Percentiles rank a stretch among this genome's conserved stretches.
These are phyloP conservation scores for Verasper variegatus DNA, from an alignment of 2,113 vertebrate genomes.

Conservation along the genomic window DNA sequence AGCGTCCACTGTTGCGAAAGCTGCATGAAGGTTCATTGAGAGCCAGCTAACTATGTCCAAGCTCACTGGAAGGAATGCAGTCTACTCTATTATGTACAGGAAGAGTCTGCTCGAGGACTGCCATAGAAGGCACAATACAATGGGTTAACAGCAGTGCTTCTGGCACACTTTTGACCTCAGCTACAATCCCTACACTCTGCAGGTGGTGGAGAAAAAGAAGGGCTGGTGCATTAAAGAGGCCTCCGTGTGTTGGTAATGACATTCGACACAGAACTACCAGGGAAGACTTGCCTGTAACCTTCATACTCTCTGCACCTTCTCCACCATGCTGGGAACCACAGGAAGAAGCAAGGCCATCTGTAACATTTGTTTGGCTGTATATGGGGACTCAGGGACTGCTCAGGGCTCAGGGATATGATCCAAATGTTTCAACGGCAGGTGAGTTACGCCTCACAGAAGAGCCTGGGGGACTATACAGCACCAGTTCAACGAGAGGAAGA, in stretches of 20 bases:
- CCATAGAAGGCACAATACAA: slow-evolving; percentile 56
- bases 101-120: slow-evolving; percentile 66
- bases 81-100: slow-evolving; percentile 56
- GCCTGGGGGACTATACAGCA: slow-evolving; percentile 42
- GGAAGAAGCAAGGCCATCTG: slow-evolving; percentile 70
- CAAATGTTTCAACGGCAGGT: slow-evolving; percentile 69
- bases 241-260: slow-evolving; percentile 58
- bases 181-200: slow-evolving; percentile 64
- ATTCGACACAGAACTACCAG: slow-evolving; percentile 58
- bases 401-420: slow-evolving; percentile 44
- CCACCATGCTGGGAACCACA: slow-evolving; percentile 37
- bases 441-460: slow-evolving; percentile 55
- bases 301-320: slow-evolving; percentile 37
- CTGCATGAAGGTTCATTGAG: slow-evolving; percentile 57
- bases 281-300: slow-evolving; percentile 56
- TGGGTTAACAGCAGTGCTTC: slow-evolving; percentile 70
- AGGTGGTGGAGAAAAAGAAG: slow-evolving; percentile 68
- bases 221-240: slow-evolving; percentile 62
- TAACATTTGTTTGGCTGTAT: slow-evolving; percentile 51
- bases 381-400: slow-evolving; percentile 33
- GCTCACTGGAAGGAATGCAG: slow-evolving; percentile 69
- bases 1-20: slow-evolving; percentile 62
- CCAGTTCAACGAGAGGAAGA: slow-evolving; percentile 40
- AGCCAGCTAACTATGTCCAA: slow-evolving; percentile 56
- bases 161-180: slow-evolving; percentile 72